A percentile compares a stretch with the other conserved stretches of the same genome.
Evolutionary conservation across 2,888 invertebrate species (phyloP).

Genomic region (Campoplex capitator): DNA sequence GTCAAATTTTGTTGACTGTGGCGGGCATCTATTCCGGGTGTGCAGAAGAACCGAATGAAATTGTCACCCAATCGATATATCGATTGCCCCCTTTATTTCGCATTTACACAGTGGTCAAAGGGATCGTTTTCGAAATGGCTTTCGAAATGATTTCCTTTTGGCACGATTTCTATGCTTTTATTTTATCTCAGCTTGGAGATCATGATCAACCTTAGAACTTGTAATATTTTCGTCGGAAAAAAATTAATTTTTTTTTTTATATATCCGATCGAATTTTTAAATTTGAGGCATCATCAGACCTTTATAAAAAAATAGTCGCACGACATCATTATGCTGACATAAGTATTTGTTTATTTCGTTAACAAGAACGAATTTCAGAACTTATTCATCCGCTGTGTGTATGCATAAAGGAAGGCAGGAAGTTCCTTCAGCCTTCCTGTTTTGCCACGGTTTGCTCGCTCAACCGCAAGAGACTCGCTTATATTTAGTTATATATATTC

Average conservation of each 20-base stretch:
- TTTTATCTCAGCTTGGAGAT: neutral
- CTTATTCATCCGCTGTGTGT: neutral
- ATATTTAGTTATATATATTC: conserved; percentile 62
- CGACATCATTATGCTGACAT: neutral
- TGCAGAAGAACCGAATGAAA: no score
- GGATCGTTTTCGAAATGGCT: neutral
- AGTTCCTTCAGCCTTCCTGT: conserved; percentile 60
- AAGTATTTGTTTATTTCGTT: neutral
- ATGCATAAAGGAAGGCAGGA: conserved; percentile 43
- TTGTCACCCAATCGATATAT: no score
- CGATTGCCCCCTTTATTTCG: no score
- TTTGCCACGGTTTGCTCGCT: conserved; percentile 65
- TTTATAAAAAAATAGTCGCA: neutral
- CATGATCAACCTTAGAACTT: neutral
- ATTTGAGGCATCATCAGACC: neutral
- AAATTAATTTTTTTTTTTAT: neutral
- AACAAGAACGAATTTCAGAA: neutral
- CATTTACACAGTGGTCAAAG: no score
- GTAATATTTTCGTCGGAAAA: no score
- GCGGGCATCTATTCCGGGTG: no score
- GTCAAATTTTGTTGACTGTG: no score
- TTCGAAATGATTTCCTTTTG: neutral
- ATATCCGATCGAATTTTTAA: neutral
- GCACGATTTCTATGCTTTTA: neutral
- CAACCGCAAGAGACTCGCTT: conserved; percentile 62